These are phyloP conservation scores for Palythoa caribaeorum DNA, from an alignment of 92 coral and sea anemone species.

Conservation along the genomic window DNA sequence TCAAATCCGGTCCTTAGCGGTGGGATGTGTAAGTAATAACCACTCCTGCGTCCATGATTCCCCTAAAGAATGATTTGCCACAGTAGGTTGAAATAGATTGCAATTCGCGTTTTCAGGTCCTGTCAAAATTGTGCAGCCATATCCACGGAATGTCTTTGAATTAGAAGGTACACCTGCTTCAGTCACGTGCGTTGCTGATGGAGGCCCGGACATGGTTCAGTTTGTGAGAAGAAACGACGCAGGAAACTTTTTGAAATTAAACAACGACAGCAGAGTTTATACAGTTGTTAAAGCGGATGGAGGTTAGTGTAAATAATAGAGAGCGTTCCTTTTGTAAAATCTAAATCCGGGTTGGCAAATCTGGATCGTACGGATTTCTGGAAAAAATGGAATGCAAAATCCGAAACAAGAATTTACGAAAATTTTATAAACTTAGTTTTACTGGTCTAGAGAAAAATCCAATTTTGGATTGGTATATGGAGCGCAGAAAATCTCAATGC, in stretches of 20 bases:
- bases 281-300: conserved; percentile 1
- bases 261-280: conserved; percentile 20
- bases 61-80: background rate
- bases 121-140: conserved; percentile 32
- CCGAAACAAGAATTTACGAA: no score
- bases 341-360: no score
- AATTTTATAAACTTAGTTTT: no score
- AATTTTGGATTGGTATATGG: no score
- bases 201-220: conserved; percentile 31
- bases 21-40: no score
- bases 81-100: background rate
- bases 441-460: no score
- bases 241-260: background rate
- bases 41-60: no score
- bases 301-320: background rate
- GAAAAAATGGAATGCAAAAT: no score
- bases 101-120: conserved; percentile 8
- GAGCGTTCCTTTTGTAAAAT: background rate
- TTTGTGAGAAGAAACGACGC: conserved; percentile 28
- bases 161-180: conserved; percentile 28
- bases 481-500: no score
- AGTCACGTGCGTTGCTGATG: conserved; percentile 26
- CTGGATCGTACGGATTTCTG: no score
- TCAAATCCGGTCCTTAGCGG: no score
- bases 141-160: conserved; percentile 21